phyloP scores from a whole-genome alignment of 2,888 invertebrate genomes.

The Therioaphis trifolii region DNA sequence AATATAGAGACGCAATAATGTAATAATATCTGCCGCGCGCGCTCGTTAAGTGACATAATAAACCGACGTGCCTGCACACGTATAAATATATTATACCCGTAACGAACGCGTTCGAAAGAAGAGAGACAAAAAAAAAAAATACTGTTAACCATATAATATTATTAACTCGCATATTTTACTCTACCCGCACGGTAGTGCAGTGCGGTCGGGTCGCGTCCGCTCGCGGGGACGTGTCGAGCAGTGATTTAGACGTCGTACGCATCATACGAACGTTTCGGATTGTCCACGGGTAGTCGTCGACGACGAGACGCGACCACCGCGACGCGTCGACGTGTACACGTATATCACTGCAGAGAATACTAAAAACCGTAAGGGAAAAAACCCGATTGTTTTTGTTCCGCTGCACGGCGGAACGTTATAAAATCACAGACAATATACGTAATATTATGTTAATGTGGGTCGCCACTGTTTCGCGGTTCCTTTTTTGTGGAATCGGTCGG shows the following conservation, averaged over 20 bases:
- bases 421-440: neutral
- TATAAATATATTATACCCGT: no score
- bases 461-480: no score
- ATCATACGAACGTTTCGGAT: neutral
- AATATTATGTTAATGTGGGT: no score
- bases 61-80: no score
- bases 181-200: neutral
- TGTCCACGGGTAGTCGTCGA: conserved; percentile 11
- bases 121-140: conserved; percentile 7
- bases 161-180: no score
- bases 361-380: no score
- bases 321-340: no score
- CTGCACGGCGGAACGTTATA: neutral
- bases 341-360: no score
- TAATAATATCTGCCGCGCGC: no score
- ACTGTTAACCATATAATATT: neutral
- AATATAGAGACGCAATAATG: no score
- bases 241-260: neutral
- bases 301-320: neutral
- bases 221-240: neutral
- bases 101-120: neutral
- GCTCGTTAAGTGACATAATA: neutral
- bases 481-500: no score
- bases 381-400: no score
- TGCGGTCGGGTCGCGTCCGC: neutral